Evolutionary conservation across 2,797 vertebrate species (phyloP).

Genomic region (Lacerta agilis): DNA sequence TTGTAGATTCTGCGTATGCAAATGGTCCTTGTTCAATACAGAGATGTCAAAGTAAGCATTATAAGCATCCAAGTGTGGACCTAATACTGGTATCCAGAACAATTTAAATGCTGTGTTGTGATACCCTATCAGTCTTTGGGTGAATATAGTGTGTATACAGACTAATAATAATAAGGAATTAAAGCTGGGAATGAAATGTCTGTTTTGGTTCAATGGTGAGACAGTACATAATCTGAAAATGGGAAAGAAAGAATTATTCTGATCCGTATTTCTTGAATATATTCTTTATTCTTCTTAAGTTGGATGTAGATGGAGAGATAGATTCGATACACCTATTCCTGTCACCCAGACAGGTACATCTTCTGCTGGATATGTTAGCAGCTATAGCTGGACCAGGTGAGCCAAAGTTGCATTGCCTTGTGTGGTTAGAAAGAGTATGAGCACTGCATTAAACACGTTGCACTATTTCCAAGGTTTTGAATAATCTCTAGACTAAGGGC

Average conservation of each 20-base stretch:
- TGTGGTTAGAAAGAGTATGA: background rate
- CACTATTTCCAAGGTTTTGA: background rate
- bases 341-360: slow-evolving; percentile 94
- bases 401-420: slow-evolving; percentile 48
- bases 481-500: background rate
- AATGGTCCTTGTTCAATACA: background rate
- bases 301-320: slow-evolving; percentile 93
- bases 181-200: background rate
- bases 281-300: slow-evolving; percentile 75
- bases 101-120: background rate
- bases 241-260: background rate
- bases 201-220: background rate
- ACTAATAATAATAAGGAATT: background rate
- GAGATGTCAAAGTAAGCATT: background rate
- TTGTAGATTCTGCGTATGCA: background rate
- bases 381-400: slow-evolving; percentile 91
- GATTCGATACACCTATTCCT: slow-evolving; percentile 91
- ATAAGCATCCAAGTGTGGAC: background rate
- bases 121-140: background rate
- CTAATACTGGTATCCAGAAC: background rate
- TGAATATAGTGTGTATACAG: background rate
- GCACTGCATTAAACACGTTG: background rate
- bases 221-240: background rate
- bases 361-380: slow-evolving; percentile 92
- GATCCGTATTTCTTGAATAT: slow-evolving; percentile 10